phyloP scores from a whole-genome alignment of 2,888 invertebrate species.

The Nemotelus pantherinus region DNA sequence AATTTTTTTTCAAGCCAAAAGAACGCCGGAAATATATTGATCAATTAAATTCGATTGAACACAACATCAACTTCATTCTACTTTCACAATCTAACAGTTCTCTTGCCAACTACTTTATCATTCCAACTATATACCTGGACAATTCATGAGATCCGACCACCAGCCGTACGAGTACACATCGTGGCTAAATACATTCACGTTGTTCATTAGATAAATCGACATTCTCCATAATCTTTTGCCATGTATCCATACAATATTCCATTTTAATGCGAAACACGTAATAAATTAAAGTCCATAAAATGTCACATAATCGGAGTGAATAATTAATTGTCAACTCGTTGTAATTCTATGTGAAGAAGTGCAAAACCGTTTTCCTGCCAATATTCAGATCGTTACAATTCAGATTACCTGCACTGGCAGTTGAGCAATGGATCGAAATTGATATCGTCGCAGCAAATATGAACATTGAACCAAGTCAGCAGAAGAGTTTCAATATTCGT shows the following conservation, averaged over 20 bases:
- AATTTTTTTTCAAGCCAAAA: no score
- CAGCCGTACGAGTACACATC: no score
- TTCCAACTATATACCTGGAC: no score
- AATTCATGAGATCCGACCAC: no score
- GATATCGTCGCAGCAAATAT: no score
- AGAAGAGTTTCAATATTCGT: constrained; percentile 30
- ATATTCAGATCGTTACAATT: constrained; percentile 24
- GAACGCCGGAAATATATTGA: no score
- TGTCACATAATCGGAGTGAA: constrained; percentile 35
- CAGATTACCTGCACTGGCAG: background rate
- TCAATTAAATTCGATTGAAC: no score
- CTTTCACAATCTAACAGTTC: no score
- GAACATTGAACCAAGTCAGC: background rate
- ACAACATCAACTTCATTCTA: no score
- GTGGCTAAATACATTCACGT: no score
- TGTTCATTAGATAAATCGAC: background rate
- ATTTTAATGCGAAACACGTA: constrained; percentile 14
- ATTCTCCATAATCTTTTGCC: constrained; percentile 16
- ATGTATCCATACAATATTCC: background rate
- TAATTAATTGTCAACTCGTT: constrained; percentile 40
- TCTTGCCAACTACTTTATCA: no score
- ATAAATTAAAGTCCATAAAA: constrained; percentile 34
- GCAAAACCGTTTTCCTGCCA: background rate
- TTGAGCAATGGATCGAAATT: background rate
- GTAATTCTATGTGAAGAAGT: constrained; percentile 22